Conservation (phyloP, 2,888 invertebrate genomes). For the Agonopterix alstromeriana region DNA sequence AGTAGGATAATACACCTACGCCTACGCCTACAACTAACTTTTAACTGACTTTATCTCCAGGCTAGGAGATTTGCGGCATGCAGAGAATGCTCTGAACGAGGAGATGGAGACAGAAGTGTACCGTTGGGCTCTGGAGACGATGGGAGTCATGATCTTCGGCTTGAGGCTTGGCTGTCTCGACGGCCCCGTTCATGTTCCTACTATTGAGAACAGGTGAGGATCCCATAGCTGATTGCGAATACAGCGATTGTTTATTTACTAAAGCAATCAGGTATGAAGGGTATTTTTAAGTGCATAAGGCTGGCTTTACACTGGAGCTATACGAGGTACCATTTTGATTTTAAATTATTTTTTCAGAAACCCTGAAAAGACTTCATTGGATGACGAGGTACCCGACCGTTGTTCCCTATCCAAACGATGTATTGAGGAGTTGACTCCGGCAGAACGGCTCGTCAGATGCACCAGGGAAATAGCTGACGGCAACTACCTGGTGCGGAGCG, state of each 20-base stretch:
- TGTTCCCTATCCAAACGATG: constrained; percentile 49
- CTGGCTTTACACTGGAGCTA: too few relatives aligned
- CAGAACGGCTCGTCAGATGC: constrained; percentile 50
- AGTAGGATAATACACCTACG: too few relatives aligned
- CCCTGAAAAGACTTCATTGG: constrained; percentile 53
- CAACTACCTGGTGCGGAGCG: constrained; percentile 52
- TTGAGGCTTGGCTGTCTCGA: constrained; percentile 60
- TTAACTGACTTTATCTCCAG: constrained; percentile 20
- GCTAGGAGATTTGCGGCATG: constrained; percentile 48
- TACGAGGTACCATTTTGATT: too few relatives aligned
- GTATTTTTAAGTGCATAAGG: too few relatives aligned
- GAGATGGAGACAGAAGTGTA: constrained; percentile 60
- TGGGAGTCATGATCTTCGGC: constrained; percentile 58
- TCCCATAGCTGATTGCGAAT: background rate
- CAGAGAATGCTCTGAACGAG: constrained; percentile 59
- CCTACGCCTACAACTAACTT: too few relatives aligned
- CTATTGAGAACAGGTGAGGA: constrained; percentile 42
- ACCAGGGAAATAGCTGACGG: constrained; percentile 47
- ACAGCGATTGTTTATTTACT: too few relatives aligned
- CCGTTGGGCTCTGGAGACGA: constrained; percentile 61
- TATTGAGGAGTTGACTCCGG: constrained; percentile 41
- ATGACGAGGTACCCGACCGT: constrained; percentile 45
- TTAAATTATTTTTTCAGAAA: constrained; percentile 22
- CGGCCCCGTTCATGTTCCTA: constrained; percentile 47
- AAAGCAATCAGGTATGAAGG: too few relatives aligned